Percentiles rank a stretch among this genome's conserved stretches.
Conservation (phyloP, 2,888 invertebrate species). For the Noctua janthina region DNA sequence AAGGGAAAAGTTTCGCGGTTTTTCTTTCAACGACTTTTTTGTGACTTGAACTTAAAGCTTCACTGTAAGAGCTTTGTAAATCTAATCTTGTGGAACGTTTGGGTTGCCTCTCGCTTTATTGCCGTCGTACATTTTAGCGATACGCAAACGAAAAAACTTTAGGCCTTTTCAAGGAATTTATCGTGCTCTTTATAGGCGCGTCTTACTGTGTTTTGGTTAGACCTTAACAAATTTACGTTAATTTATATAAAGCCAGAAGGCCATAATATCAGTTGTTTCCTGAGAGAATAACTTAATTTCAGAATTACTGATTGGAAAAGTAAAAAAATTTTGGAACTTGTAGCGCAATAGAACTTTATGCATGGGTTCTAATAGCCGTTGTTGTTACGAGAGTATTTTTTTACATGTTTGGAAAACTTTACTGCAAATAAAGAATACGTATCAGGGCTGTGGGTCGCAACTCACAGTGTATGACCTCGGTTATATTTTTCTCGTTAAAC, state of each 20-base stretch:
- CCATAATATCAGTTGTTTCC: background rate
- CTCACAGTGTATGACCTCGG: background rate
- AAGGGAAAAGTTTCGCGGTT: background rate
- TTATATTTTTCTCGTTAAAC: background rate
- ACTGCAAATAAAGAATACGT: background rate
- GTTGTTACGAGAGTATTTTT: background rate
- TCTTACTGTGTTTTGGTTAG: background rate
- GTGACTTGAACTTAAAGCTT: background rate
- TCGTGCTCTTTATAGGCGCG: background rate
- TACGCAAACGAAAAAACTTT: slow-evolving; percentile 13
- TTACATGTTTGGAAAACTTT: background rate
- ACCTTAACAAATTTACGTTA: background rate
- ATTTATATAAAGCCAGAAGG: background rate
- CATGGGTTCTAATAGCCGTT: background rate
- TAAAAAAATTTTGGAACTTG: background rate
- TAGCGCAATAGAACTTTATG: background rate
- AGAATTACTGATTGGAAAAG: background rate
- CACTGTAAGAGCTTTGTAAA: slow-evolving; percentile 7
- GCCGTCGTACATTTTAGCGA: slow-evolving; percentile 1
- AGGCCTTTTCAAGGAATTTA: slow-evolving; percentile 11
- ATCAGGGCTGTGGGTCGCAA: background rate
- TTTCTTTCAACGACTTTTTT: background rate
- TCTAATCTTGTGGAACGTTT: slow-evolving; percentile 38
- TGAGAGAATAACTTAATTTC: background rate
- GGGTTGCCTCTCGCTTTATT: background rate